These are phyloP conservation scores for Macrobrachium rosenbergii DNA, from an alignment of 1,140 invertebrate genomes.

Conservation along the genomic window DNA sequence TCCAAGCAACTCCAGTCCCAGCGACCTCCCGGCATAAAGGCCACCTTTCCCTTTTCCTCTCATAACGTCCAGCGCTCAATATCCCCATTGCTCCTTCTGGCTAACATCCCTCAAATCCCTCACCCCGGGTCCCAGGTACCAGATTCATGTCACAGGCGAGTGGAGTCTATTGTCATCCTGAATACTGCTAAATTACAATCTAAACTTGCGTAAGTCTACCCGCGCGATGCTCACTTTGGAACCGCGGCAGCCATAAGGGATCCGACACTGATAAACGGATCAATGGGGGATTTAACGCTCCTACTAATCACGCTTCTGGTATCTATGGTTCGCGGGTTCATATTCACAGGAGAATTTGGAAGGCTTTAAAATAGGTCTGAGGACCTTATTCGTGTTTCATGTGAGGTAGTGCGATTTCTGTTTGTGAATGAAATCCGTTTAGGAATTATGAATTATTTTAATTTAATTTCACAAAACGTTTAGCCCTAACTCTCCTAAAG, in stretches of 20 bases:
- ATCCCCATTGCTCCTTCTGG: too few relatives aligned
- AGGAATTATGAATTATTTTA: too few relatives aligned
- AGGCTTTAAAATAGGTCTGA: too few relatives aligned
- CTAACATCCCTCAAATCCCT: neutral
- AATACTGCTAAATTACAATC: conserved; percentile 45
- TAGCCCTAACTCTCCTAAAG: too few relatives aligned
- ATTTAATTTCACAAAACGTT: too few relatives aligned
- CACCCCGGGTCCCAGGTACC: neutral
- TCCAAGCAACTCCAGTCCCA: neutral
- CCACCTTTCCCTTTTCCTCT: neutral
- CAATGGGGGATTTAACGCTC: conserved; percentile 13
- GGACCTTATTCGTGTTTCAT: too few relatives aligned
- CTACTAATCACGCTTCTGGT: neutral
- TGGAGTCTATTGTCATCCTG: conserved; percentile 20
- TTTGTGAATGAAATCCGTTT: too few relatives aligned
- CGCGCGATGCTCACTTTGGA: neutral
- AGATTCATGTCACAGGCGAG: conserved; percentile 11
- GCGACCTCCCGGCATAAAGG: neutral
- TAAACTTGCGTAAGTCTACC: conserved; percentile 29
- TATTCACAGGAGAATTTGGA: neutral
- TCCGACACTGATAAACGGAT: conserved; percentile 21
- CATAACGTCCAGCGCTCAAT: too few relatives aligned
- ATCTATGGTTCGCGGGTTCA: neutral
- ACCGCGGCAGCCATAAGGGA: neutral
- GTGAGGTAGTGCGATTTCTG: too few relatives aligned